A percentile compares a stretch with the other conserved stretches of the same genome.
Conservation (phyloP, 2,888 invertebrate species). For the Sylvicola cinctus region DNA sequence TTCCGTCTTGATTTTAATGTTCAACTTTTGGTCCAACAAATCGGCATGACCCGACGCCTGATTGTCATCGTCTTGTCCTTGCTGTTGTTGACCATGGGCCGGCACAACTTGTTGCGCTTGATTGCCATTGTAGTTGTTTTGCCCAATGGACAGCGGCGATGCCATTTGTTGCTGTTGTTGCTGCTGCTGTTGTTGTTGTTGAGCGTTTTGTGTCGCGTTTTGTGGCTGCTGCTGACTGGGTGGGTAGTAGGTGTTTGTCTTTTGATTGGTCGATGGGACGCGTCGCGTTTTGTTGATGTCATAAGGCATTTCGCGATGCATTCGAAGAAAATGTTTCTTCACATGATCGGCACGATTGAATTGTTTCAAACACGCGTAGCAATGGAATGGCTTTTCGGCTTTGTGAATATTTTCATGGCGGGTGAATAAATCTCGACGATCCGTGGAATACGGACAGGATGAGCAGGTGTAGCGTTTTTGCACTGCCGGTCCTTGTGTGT, state of each 20-base stretch:
- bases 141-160: slow-evolving; percentile 2
- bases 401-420: slow-evolving; percentile 86
- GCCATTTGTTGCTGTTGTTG: slow-evolving; percentile 5
- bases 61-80: slow-evolving; percentile 11
- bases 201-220: too few species aligned
- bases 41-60: too few species aligned
- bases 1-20: slow-evolving; percentile 7
- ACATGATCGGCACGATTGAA: slow-evolving; percentile 89
- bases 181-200: slow-evolving; percentile 1
- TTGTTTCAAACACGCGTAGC: slow-evolving; percentile 79
- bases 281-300: slow-evolving; percentile 63
- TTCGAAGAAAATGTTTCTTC: slow-evolving; percentile 79
- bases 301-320: slow-evolving; percentile 79
- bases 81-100: slow-evolving; percentile 20
- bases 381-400: slow-evolving; percentile 85
- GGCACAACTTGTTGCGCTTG: slow-evolving; percentile 12
- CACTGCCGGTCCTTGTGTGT: slow-evolving; percentile 13
- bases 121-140: slow-evolving; percentile 1
- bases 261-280: slow-evolving; percentile 25
- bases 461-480: slow-evolving; percentile 66
- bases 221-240: slow-evolving; percentile 6
- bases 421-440: slow-evolving; percentile 74
- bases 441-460: slow-evolving; percentile 79
- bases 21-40: slow-evolving; percentile 7
- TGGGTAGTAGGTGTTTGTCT: slow-evolving; percentile 9